These are phyloP conservation scores for Anolis carolinensis DNA, from an alignment of 2,113 vertebrate genomes.

Conservation along the genomic window DNA sequence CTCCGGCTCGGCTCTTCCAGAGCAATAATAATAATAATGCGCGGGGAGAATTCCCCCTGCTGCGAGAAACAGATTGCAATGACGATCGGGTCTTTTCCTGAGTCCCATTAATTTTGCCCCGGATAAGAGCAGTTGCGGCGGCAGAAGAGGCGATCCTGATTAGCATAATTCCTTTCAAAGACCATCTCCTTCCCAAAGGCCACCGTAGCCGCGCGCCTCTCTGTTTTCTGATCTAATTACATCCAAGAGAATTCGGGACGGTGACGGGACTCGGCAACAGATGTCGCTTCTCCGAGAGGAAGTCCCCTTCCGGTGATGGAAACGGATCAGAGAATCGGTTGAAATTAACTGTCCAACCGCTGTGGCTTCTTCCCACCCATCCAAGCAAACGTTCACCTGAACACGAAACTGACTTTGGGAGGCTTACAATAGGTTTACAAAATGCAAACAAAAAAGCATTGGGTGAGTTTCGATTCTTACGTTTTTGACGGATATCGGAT, in stretches of 20 bases:
- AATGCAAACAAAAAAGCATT: too few relatives aligned
- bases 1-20: slow-evolving; percentile 75
- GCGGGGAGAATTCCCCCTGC: slow-evolving; percentile 57
- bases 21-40: slow-evolving; percentile 21
- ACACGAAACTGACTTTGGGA: too few relatives aligned
- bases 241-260: slow-evolving; percentile 63
- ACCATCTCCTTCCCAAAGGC: slow-evolving; percentile 72
- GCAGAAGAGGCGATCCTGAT: slow-evolving; percentile 77
- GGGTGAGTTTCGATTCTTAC: too few relatives aligned
- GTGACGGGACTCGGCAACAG: slow-evolving; percentile 62
- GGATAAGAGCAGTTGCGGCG: slow-evolving; percentile 79
- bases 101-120: slow-evolving; percentile 77
- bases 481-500: too few relatives aligned
- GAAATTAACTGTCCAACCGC: slow-evolving; percentile 55
- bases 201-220: slow-evolving; percentile 65
- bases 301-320: slow-evolving; percentile 68
- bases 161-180: slow-evolving; percentile 72
- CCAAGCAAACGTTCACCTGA: background rate
- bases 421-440: too few relatives aligned
- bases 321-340: slow-evolving; percentile 58
- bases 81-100: slow-evolving; percentile 74
- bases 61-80: slow-evolving; percentile 77
- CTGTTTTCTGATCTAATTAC: slow-evolving; percentile 68
- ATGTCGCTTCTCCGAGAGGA: slow-evolving; percentile 65
- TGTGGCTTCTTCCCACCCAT: background rate